Base-by-base conservation (phyloP, 2,797 vertebrate genomes). In the Gallinago solitaria region DNA sequence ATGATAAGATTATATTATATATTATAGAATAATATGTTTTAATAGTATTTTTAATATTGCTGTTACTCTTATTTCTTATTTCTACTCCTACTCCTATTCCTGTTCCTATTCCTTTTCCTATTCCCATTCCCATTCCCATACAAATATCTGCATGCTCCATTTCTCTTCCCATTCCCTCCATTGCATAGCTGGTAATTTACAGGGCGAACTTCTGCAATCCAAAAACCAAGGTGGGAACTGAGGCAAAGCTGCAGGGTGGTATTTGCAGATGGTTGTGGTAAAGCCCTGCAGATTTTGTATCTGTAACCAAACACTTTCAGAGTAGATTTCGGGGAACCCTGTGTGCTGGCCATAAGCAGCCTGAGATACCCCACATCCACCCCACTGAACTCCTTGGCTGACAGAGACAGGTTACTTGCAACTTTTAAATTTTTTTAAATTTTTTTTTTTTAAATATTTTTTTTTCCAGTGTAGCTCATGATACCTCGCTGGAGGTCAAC, bases 401-500 rank as follows among this genome's bases (percentile, higher is more conserved):
- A 24, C 41, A 69, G 30, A 43, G 19, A 15, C 19, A 43, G 12
- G 47, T 70, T 77, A 53, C 50, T 75, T 35, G 28, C 32, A 82
- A 90, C 59, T 9, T 51, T n/a, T n/a, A n/a, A n/a, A n/a, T n/a
- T n/a, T n/a, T n/a, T n/a, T n/a, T n/a, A n/a, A n/a, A n/a, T n/a
- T 16, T 27, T 27, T 9, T 51, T 51, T 30, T 11, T 30, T 53
- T 53, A 11, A 35, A 11, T 43, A 43, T 23, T 47, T 8, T 12
- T 41, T 79, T 60, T 7, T 5, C 53, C 54, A 6, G 13, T 11
- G 25, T 30, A 51, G 9, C 21, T 94, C 48, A 53, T 61, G 24
- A n/a, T 93, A 39, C 73, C 50, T 81, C 2, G 15, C 41, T 83
- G 80, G 80, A 82, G 74, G 83, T 95, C 86, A 76, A 5, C 39